phyloP scores from a whole-genome alignment of 2,888 invertebrate genomes.

The Lissonota sp. region DNA sequence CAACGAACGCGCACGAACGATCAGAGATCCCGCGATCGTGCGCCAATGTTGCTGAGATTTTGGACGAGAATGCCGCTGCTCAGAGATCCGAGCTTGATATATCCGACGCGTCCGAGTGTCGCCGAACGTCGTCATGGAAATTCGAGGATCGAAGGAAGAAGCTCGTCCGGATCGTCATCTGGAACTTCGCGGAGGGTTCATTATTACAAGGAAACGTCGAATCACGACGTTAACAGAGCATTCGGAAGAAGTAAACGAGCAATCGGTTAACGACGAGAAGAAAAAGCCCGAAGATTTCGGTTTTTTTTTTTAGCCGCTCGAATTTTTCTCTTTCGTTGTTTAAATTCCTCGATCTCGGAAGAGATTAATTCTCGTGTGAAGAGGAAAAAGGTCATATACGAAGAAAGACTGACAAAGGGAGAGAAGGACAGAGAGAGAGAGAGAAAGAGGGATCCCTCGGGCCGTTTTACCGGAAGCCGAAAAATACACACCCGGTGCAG shows the following conservation, averaged over 20 bases:
- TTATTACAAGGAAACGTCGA: slow-evolving; percentile 66
- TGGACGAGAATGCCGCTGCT: slow-evolving; percentile 78
- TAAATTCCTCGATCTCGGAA: too few relatives aligned
- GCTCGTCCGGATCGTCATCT: neutral
- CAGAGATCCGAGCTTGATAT: slow-evolving; percentile 72
- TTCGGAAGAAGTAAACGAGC: slow-evolving; percentile 58
- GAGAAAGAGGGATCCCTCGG: neutral
- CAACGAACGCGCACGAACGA: slow-evolving; percentile 33
- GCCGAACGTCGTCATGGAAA: slow-evolving; percentile 15
- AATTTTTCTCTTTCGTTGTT: too few relatives aligned
- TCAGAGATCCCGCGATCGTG: slow-evolving; percentile 70
- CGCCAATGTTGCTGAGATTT: slow-evolving; percentile 73
- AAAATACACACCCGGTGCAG: slow-evolving; percentile 36
- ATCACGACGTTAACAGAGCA: slow-evolving; percentile 67
- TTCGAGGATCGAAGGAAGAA: neutral
- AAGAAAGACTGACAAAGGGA: too few relatives aligned
- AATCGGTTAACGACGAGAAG: slow-evolving; percentile 58
- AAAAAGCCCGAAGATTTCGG: neutral
- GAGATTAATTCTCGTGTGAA: too few relatives aligned
- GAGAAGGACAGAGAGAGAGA: too few relatives aligned
- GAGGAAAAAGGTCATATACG: too few relatives aligned
- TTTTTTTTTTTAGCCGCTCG: too few relatives aligned
- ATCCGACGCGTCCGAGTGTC: slow-evolving; percentile 64
- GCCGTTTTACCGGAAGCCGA: slow-evolving; percentile 7
- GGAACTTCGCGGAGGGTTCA: slow-evolving; percentile 53